phyloP scores from a whole-genome alignment of 1,140 invertebrate genomes.

The Drosophila funebris region DNA sequence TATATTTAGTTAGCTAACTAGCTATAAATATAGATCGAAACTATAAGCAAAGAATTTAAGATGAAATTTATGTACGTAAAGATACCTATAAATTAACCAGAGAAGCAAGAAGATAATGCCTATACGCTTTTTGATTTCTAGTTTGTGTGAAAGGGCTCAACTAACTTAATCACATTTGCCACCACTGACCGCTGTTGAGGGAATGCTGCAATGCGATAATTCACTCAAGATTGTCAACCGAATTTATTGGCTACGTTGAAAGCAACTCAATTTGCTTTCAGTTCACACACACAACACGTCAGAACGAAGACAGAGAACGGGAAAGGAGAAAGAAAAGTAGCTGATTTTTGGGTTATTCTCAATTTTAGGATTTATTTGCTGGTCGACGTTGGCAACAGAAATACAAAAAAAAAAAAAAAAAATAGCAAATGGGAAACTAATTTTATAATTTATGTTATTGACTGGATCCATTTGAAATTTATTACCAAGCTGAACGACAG shows the following conservation, averaged over 20 bases:
- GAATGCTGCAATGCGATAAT: neutral
- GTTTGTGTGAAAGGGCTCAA: no score
- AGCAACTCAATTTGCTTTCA: slow-evolving; percentile 4
- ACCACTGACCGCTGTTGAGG: neutral
- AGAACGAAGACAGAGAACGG: neutral
- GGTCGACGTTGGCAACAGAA: neutral
- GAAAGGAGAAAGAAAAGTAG: neutral
- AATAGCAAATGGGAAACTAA: slow-evolving; percentile 2
- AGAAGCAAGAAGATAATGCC: no score
- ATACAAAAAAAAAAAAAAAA: neutral
- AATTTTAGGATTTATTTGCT: neutral
- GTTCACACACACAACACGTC: neutral
- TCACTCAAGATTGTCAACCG: neutral
- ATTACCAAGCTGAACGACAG: slow-evolving; percentile 4
- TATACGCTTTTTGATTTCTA: no score
- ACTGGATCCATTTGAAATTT: slow-evolving; percentile 20
- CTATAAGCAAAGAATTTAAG: no score
- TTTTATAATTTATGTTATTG: slow-evolving; percentile 21
- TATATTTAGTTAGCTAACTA: no score
- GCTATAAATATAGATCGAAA: no score
- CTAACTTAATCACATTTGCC: neutral
- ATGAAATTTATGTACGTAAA: no score
- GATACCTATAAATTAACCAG: no score
- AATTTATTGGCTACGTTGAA: slow-evolving; percentile 6
- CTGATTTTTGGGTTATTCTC: slow-evolving; percentile 2